Conservation (phyloP, 2,888 invertebrate species). For the Volucella zonaria region DNA sequence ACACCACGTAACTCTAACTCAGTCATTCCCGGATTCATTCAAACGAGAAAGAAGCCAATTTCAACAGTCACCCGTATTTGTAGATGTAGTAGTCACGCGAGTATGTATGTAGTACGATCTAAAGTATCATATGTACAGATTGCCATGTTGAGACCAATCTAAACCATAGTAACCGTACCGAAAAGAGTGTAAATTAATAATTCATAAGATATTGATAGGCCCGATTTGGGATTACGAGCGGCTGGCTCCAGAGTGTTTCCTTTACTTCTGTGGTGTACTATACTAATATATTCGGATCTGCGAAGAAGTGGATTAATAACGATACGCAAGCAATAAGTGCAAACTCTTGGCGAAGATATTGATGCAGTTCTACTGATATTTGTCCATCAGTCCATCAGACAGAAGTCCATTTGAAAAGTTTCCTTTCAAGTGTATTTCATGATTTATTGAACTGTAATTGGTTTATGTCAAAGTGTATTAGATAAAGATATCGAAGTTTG, state of each 20-base stretch:
- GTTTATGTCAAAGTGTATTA: constrained; percentile 11
- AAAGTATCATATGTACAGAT: background rate
- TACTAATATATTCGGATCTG: background rate
- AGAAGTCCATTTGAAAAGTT: background rate
- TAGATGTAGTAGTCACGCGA: too few relatives aligned
- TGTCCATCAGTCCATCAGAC: constrained; percentile 7
- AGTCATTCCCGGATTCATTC: constrained; percentile 27
- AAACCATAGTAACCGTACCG: constrained; percentile 9
- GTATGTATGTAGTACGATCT: too few relatives aligned
- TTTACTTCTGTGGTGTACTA: constrained; percentile 14
- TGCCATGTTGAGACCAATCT: background rate
- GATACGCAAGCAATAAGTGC: constrained; percentile 22
- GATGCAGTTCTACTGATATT: constrained; percentile 7
- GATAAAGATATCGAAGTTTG: background rate
- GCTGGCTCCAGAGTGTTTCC: constrained; percentile 17
- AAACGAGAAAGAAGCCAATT: constrained; percentile 18
- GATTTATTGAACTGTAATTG: constrained; percentile 4
- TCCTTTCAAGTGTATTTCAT: background rate
- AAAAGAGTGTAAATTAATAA: constrained; percentile 57
- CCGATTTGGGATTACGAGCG: constrained; percentile 30
- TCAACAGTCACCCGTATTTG: background rate
- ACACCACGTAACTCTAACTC: constrained; percentile 17
- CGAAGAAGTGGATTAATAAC: constrained; percentile 42
- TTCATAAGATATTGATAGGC: constrained; percentile 46
- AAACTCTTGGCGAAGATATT: constrained; percentile 2